Evolutionary conservation across 2,888 invertebrate species (phyloP), one percentile per base, ranked within the genome.

Genomic region (Hirudinaria manillensis): DNA sequence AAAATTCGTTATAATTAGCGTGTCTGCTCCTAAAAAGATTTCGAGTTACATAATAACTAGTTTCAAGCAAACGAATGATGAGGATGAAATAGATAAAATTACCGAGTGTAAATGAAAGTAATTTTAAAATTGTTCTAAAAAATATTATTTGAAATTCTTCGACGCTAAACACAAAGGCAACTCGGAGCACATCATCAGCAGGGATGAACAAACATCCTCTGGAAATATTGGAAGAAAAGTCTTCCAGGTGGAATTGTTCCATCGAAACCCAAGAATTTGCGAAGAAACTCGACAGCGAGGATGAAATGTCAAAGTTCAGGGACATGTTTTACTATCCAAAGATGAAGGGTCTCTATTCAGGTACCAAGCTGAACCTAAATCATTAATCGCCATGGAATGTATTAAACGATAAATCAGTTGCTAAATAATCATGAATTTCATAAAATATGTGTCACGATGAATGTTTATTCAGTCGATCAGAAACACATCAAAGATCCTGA

Each of bases 321-420:
- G 76, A 82, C 7, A 83, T 83, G 70, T 87, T 87, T 78, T 77
- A 79, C 74, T 83, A 85, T 77, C 87, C 87, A 0, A 86, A 85
- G 77, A 85, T 85, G 82, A 82, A 81, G 72, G 82, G 84, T 24
- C 77, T 87, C n/a, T 81, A 82, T 2, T 76, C 80, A 76, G 82
- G 87, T 87, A 80, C 80, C 10, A 61, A 10, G 21, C n/a, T 61
- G 6, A 24, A 61, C 3, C 7, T n/a, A 16, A 61, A 27, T n/a
- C 61, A 61, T n/a, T 61, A 1, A n/a, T 1, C 1, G 10, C n/a
- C 24, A 61, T 27, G 24, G 10, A 61, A 7, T 56, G 61, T 16
- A 61, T 61, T 1, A 7, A 24, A n/a, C 2, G 1, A 29, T 10
- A 19, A 27, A 16, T 7, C n/a, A 61, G n/a, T 61, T 61, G 29